These are phyloP conservation scores for Otus sunia DNA, from an alignment of 2,113 vertebrate genomes.

Conservation along the genomic window DNA sequence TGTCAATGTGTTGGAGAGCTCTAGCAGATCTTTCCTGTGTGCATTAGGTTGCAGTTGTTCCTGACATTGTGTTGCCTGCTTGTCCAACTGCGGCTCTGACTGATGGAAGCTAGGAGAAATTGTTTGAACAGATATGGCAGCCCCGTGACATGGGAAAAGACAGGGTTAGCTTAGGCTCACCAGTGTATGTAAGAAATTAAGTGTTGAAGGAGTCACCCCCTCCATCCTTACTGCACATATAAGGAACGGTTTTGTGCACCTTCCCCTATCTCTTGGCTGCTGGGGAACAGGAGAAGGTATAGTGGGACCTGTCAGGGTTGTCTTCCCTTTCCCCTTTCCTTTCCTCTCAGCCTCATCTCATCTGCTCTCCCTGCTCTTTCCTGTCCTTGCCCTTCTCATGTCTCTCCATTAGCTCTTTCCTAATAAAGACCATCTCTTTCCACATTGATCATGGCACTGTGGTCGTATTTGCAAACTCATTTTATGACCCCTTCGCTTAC, in stretches of 20 bases:
- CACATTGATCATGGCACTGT: background rate
- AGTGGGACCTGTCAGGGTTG: background rate
- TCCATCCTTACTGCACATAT: background rate
- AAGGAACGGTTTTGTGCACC: background rate
- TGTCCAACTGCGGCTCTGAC: background rate
- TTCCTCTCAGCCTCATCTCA: background rate
- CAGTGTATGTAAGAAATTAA: background rate
- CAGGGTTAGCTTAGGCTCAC: background rate
- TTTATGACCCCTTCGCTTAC: background rate
- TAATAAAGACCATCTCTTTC: background rate
- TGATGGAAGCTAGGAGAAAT: background rate
- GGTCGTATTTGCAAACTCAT: background rate
- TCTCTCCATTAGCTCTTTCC: background rate
- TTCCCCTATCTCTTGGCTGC: background rate
- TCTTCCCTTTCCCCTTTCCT: background rate
- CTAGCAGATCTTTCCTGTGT: constrained; percentile 27
- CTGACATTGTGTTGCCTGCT: background rate
- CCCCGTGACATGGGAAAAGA: background rate
- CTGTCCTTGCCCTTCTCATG: background rate
- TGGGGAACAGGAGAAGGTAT: background rate
- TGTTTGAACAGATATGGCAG: background rate
- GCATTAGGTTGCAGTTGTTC: background rate
- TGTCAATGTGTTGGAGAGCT: constrained; percentile 41
- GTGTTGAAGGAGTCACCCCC: background rate
- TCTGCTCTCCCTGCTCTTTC: background rate